Evolutionary conservation across 23 tunicate species (phyloP), one percentile per base, ranked within the genome.

Genomic region (Halocynthia aurantium): DNA sequence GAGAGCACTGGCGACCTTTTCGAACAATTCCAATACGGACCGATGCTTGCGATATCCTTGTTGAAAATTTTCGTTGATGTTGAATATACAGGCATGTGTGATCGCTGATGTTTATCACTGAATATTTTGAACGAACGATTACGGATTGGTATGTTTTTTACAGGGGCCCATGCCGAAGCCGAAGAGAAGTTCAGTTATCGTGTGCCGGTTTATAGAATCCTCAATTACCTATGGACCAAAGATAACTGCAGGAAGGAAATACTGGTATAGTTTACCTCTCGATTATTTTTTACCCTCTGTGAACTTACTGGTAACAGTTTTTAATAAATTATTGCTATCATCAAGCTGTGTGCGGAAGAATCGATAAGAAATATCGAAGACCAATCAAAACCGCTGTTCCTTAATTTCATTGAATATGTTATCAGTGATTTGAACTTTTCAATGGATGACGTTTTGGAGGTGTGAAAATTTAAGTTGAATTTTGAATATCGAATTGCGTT

Each of bases 111-210:
- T 31, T 31, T 31, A 31, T 31, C 44, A 31, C 44, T 31, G 44
- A 31, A 31, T 31, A 31, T 31, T 31, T 31, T 31, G 44, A 31
- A 2, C 44, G 44, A 31, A 31, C 44, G 44, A 31, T 31, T 31
- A 31, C 44, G 44, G 44, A 31, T 31, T 31, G 44, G 44, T 31
- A 31, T 31, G 44, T 13, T 44, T 21, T 49, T 65, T 50, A 13
- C 62, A 80, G 85, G 80, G 15, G 91, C 81, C 55, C 91, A 81
- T 8, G 61, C 81, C 56, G 76, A 74, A 21, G 84, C 85, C 69
- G 96, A 89, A 31, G 67, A 80, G 50, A 89, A 89, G 68, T 77
- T 85, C 63, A 79, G 80, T 73, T 80, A 80, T 62, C 82, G 96
- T 31, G 82, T 77, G 8, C 97, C 97, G 54, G 77, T 90, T 40